Evolutionary conservation across 2,888 invertebrate species (phyloP), one percentile per base, ranked within the genome.

Genomic region (Gastracanthus pulcherrimus): DNA sequence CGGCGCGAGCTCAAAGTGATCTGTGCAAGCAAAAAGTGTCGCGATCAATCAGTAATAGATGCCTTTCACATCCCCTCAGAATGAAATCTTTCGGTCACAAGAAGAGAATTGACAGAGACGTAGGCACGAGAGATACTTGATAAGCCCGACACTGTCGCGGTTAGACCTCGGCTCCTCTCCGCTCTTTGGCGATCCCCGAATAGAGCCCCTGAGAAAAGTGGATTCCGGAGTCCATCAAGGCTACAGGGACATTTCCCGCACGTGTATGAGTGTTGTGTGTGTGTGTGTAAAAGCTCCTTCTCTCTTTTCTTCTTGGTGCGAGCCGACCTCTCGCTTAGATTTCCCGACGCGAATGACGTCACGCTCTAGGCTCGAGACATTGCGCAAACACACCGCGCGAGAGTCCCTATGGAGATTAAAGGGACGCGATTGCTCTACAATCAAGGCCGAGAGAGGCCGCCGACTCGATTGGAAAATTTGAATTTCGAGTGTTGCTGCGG

Each of bases 11-110:
- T 2, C 31, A 19, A 48, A 48, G 16, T n/a, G 31, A n/a, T n/a
- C n/a, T n/a, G n/a, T n/a, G n/a, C n/a, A n/a, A n/a, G n/a, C 13
- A 41, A 41, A 41, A 41, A 41, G 41, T 16, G 0, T 13, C 41
- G 41, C 36, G 45, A 70, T 70, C 48, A 51, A 70, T 70, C 70
- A 36, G 5, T 70, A 70, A 70, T 70, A 36, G 51, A 51, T 13
- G 51, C 48, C 51, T 51, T 70, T 70, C 70, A 51, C 51, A 23
- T 70, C 48, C 29, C 41, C 45, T 9, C n/a, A n/a, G 48, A 48
- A 48, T 48, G 67, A 69, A 69, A 69, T 69, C 48, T 69, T 13
- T 45, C 45, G 67, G 67, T 67, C 67, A 11, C 38, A 48, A 2
- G 3, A 3, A 29, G 26, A 69, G 51, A 69, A 19, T 11, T 26